Percentiles rank a stretch among this genome's conserved stretches.
Evolutionary conservation across 2,797 vertebrate genomes (phyloP).

Genomic region (Anabacerthia variegaticeps): DNA sequence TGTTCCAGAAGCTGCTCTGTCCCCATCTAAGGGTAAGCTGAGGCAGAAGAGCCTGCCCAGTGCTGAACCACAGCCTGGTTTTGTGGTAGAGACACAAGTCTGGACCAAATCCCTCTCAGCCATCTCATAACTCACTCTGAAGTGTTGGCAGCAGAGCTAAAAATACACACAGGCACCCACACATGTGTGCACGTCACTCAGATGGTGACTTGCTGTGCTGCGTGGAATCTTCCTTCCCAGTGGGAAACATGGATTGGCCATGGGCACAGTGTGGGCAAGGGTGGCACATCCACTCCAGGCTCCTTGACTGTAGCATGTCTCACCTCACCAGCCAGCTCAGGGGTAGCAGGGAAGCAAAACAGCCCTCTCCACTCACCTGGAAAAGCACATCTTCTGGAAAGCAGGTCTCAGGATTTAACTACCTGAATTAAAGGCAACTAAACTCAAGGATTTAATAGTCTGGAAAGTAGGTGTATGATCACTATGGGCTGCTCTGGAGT

Average conservation of each 20-base stretch:
- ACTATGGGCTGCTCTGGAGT: not conserved
- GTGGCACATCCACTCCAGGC: not conserved
- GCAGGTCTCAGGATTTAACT: not conserved
- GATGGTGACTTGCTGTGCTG: accelerated
- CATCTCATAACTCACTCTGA: not conserved
- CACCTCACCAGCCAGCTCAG: not conserved
- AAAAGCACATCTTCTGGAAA: not conserved
- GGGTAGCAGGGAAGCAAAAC: not conserved
- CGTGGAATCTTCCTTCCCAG: not conserved
- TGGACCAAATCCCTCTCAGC: not conserved
- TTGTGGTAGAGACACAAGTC: not conserved
- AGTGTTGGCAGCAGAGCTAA: not conserved
- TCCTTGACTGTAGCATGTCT: not conserved
- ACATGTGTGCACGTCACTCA: accelerated
- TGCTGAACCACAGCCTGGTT: not conserved
- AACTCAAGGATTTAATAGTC: not conserved
- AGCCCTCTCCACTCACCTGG: accelerated
- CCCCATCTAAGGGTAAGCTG: not conserved
- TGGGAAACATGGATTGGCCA: accelerated
- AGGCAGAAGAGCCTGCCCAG: not conserved
- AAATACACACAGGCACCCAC: not conserved
- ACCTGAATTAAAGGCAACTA: not conserved
- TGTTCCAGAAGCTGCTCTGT: not conserved
- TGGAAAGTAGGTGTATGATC: not conserved
- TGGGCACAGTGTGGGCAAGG: not conserved